Conservation (phyloP, 1,140 invertebrate species). For the Orchesella cincta region DNA sequence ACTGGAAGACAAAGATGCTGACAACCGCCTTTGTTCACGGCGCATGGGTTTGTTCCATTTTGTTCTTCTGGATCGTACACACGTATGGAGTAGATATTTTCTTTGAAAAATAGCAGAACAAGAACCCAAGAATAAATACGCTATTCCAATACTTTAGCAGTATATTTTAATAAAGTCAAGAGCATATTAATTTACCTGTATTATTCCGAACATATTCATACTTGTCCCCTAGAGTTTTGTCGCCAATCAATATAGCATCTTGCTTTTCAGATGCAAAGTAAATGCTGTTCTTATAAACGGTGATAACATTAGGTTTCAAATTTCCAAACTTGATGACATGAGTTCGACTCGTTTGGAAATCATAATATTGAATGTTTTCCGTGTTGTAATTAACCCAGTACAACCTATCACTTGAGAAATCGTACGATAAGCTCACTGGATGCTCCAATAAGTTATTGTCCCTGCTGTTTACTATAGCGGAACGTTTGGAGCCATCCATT, state of each 20-base stretch:
- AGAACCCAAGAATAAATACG: not conserved
- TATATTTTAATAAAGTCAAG: constrained; percentile 51
- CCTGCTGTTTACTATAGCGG: constrained; percentile 56
- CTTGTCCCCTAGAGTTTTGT: constrained; percentile 59
- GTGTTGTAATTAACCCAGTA: constrained; percentile 66
- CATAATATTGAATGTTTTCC: constrained; percentile 65
- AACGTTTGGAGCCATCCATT: constrained; percentile 58
- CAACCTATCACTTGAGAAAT: constrained; percentile 63
- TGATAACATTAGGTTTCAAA: constrained; percentile 61
- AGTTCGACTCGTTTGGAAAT: constrained; percentile 60
- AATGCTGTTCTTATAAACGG: constrained; percentile 62
- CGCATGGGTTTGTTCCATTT: constrained; percentile 59
- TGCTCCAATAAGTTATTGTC: constrained; percentile 52
- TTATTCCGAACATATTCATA: constrained; percentile 61
- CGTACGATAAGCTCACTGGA: constrained; percentile 62
- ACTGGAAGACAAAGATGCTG: constrained; percentile 77
- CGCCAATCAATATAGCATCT: constrained; percentile 62
- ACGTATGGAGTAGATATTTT: constrained; percentile 49
- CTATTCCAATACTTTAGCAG: constrained; percentile 56
- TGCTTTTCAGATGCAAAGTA: constrained; percentile 66
- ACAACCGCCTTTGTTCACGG: constrained; percentile 64
- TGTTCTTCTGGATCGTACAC: constrained; percentile 70
- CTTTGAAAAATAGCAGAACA: constrained; percentile 26
- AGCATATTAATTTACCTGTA: no score
- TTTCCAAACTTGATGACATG: constrained; percentile 56